Evolutionary conservation across 2,113 vertebrate species (phyloP), one percentile per base, ranked within the genome.

Genomic region (Nerophis ophidion): DNA sequence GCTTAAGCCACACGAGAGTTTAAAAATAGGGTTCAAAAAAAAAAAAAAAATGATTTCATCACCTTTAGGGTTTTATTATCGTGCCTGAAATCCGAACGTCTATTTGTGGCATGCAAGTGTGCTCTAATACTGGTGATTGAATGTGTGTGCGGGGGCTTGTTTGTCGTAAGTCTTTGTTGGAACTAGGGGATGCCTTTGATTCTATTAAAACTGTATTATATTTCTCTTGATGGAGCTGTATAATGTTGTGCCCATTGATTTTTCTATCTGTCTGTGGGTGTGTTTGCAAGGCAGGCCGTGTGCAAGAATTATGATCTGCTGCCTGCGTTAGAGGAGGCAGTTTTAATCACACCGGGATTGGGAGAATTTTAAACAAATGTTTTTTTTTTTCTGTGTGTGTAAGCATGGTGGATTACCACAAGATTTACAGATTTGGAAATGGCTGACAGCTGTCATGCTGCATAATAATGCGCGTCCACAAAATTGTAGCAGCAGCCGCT

Each of bases 341-440:
- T 77, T 87, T 89, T 90, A 90, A 88, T 89, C 87, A 81, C 84
- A 87, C 72, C 45, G 68, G 82, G 81, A 89, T 86, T 88, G 72
- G 34, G 77, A 79, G 81, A 77, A 72, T 86, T 88, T 85, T 80
- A 83, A 86, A 86, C 79, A 80, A 86, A 88, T 80, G 80, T 68
- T 72, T 83, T 81, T 87, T 86, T 89, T 13, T 33, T 8, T 51
- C 10, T 51, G 6, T 51, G 16, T 49, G 17, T 49, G 15, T 47
- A 87, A 85, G 83, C 80, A 76, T 57, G 65, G 62, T 58, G 87
- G 89, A 90, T 88, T 90, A 90, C 81, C 82, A 73, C 70, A 82
- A 85, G 85, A 88, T 89, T 88, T 88, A 85, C 84, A 86, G 86
- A 86, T 86, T 86, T 85, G 80, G 74, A 80, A 86, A 86, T 81